These are phyloP conservation scores for Conops quadrifasciatus DNA, from an alignment of 2,888 invertebrate genomes.

Conservation along the genomic window DNA sequence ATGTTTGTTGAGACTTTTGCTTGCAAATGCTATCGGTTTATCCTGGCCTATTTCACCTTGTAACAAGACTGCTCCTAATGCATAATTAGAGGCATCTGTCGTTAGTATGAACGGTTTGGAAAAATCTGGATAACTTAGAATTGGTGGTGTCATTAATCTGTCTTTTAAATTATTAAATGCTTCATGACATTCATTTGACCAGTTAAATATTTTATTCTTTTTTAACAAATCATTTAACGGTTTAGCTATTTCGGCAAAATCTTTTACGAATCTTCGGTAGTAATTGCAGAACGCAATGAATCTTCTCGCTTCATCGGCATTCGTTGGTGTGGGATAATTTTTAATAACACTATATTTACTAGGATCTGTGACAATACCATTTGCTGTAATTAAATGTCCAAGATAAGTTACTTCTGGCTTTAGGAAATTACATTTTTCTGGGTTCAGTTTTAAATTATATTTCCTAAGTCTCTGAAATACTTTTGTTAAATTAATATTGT, in stretches of 20 bases:
- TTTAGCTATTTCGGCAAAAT: slow-evolving; percentile 44
- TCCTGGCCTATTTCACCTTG: slow-evolving; percentile 16
- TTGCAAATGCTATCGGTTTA: background rate
- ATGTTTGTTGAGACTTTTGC: slow-evolving; percentile 1
- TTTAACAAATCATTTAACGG: slow-evolving; percentile 40
- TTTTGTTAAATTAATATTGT: slow-evolving; percentile 33
- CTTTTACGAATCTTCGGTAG: slow-evolving; percentile 25
- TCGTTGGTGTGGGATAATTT: slow-evolving; percentile 44
- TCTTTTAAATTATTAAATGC: slow-evolving; percentile 37
- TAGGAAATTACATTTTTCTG: slow-evolving; percentile 35
- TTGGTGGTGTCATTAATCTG: slow-evolving; percentile 27
- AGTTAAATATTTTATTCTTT: slow-evolving; percentile 39
- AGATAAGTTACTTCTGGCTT: slow-evolving; percentile 38
- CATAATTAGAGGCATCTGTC: slow-evolving; percentile 43
- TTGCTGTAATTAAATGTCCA: slow-evolving; percentile 34
- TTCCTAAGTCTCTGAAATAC: slow-evolving; percentile 37
- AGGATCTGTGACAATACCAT: slow-evolving; percentile 36
- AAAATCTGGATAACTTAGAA: slow-evolving; percentile 35
- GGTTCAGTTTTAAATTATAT: slow-evolving; percentile 36
- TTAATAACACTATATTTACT: slow-evolving; percentile 33
- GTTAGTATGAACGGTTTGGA: slow-evolving; percentile 33
- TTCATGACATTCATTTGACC: slow-evolving; percentile 18
- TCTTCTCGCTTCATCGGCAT: slow-evolving; percentile 36
- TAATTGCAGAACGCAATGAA: slow-evolving; percentile 38
- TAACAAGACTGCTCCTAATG: slow-evolving; percentile 9